Evolutionary conservation across 64 coral and sea anemone species (phyloP), one percentile per base, ranked within the genome.

Genomic region (Stichodactyla mertensii): DNA sequence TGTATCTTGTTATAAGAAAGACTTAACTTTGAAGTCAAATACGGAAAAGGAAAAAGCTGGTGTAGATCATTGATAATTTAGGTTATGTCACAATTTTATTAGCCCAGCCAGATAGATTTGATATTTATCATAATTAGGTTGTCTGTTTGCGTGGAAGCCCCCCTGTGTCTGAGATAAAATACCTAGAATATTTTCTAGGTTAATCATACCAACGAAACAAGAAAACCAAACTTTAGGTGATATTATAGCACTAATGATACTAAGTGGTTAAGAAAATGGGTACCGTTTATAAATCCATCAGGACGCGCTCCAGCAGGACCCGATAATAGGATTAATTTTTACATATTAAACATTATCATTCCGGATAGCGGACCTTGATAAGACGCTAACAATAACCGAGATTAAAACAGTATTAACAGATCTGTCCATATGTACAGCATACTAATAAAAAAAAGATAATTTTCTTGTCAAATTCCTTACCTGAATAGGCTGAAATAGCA

Each of bases 401-500:
- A 82, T 82, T 82, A 23, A 54, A 54, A 74, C 69, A 31, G 23
- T 23, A 45, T 74, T 74, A 74, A 4, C n/a, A 74, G 69, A 74
- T 74, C 7, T 27, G 9, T 74, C 24, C 27, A 31, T 74, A 26
- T 74, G 24, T 74, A 74, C 69, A 74, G 27, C 9, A 74, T 74
- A 58, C 56, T 58, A 58, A 58, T 22, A 66, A 66, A 66, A 22
- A 8, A 5, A 7, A 28, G n/a, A n/a, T 36, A 11, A 23, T 74
- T 70, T 70, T 20, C 16, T 20, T 82, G 18, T 54, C 52, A 82
- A 82, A 74, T 11, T 82, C 12, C 51, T 82, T 82, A 95, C 94
- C 94, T n/a, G 90, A 89, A 26, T 71, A 52, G 9, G 57, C 4
- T 36, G 89, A 77, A 24, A 95, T 89, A 51, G 36, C 52, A 71